Evolutionary conservation across 1,140 invertebrate species (phyloP).

Genomic region (Zaprionus africanus): DNA sequence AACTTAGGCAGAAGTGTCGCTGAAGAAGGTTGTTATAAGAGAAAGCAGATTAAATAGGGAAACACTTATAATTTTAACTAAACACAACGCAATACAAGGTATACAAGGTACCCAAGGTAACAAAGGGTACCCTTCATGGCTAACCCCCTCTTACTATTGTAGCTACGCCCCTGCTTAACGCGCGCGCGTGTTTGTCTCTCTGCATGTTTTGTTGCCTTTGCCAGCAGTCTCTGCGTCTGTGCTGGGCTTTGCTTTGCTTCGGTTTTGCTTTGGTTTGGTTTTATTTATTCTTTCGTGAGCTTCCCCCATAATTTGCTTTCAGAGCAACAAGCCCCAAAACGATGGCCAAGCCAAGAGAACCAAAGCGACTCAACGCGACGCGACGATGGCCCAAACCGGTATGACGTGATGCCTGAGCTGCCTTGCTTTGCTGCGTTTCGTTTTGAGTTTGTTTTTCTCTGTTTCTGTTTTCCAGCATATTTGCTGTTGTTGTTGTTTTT

Average conservation of each 20-base stretch:
- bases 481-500: slow-evolving; percentile 19
- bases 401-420: slow-evolving; percentile 70
- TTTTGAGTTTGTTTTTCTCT: slow-evolving; percentile 20
- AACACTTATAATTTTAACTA: too few species aligned
- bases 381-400: slow-evolving; percentile 69
- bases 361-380: slow-evolving; percentile 24
- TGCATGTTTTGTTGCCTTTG: slow-evolving; percentile 14
- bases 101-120: background rate
- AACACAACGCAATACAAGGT: background rate
- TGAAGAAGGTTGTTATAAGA: background rate
- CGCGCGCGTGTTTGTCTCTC: slow-evolving; percentile 73
- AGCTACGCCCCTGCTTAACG: slow-evolving; percentile 13
- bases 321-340: slow-evolving; percentile 55
- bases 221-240: slow-evolving; percentile 44
- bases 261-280: slow-evolving; percentile 22
- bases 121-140: background rate
- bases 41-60: background rate
- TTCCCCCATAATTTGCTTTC: slow-evolving; percentile 68
- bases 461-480: slow-evolving; percentile 5
- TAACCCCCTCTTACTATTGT: background rate
- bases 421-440: slow-evolving; percentile 24
- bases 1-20: background rate
- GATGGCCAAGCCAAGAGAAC: slow-evolving; percentile 47
- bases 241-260: slow-evolving; percentile 15
- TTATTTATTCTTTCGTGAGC: slow-evolving; percentile 71